Evolutionary conservation across 2,888 invertebrate species (phyloP).

Genomic region (Eurois occulta): DNA sequence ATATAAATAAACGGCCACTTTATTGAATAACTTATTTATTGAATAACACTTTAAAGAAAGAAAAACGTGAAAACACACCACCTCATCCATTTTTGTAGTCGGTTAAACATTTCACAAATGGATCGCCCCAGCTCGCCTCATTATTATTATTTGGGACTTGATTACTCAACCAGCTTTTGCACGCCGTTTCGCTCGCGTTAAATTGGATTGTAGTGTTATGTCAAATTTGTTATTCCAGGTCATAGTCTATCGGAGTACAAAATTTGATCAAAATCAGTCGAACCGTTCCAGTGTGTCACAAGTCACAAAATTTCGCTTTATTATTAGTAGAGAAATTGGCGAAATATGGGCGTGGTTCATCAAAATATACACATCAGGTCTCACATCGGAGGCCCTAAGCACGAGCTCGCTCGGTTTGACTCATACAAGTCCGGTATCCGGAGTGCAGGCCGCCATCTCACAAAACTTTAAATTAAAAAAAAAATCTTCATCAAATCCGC

Average conservation of each 20-base stretch:
- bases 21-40: no score
- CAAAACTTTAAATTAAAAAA: background rate
- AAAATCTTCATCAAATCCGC: no score
- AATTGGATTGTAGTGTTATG: no score
- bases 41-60: no score
- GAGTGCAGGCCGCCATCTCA: background rate
- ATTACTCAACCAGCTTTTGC: no score
- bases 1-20: background rate
- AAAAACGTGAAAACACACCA: background rate
- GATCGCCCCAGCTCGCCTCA: background rate
- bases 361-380: no score
- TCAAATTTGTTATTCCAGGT: background rate
- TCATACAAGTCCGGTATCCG: background rate
- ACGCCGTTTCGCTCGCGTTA: no score
- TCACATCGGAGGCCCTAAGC: no score
- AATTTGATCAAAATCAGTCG: background rate
- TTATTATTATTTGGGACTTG: no score
- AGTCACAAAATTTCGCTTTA: background rate
- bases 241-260: background rate
- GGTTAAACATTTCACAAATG: background rate
- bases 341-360: no score
- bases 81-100: background rate
- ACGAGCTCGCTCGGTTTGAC: no score
- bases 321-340: background rate
- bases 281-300: background rate